Evolutionary conservation across 2,888 invertebrate genomes (phyloP).

Genomic region (Ormyrus labotus): DNA sequence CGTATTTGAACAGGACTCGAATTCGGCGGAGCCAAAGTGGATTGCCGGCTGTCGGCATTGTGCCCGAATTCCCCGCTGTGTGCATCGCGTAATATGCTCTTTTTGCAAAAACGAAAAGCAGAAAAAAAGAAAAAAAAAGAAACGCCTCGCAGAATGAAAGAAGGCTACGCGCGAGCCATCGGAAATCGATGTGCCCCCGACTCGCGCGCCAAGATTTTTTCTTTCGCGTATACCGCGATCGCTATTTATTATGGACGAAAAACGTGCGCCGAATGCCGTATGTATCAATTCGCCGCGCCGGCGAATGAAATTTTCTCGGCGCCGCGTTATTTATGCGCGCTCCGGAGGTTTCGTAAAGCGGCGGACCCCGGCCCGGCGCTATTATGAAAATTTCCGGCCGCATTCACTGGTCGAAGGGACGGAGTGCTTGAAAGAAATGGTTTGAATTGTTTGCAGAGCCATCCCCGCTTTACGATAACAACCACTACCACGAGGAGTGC

Average conservation of each 20-base stretch:
- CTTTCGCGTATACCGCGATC: neutral
- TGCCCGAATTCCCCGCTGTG: too few relatives aligned
- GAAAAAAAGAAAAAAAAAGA: neutral
- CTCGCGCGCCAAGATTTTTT: constrained; percentile 29
- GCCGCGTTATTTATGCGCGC: constrained; percentile 17
- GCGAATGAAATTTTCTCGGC: constrained; percentile 30
- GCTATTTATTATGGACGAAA: constrained; percentile 43
- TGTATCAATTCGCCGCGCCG: constrained; percentile 21
- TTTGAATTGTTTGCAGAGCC: constrained; percentile 79
- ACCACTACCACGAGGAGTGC: constrained; percentile 98
- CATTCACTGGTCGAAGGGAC: too few relatives aligned
- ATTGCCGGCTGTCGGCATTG: too few relatives aligned
- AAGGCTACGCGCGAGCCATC: neutral
- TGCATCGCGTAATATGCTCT: neutral
- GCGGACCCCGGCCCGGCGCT: too few relatives aligned
- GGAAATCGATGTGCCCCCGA: constrained; percentile 42
- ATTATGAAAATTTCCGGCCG: too few relatives aligned
- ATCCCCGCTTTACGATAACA: constrained; percentile 94
- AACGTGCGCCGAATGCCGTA: constrained; percentile 35
- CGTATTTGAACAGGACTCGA: neutral
- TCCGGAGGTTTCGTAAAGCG: neutral
- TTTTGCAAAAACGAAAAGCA: neutral
- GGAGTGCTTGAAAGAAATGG: neutral
- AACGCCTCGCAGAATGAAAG: neutral
- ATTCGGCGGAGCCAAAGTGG: too few relatives aligned